phyloP scores from a whole-genome alignment of 2,888 invertebrate species.

The Gandaritis pyraliata region DNA sequence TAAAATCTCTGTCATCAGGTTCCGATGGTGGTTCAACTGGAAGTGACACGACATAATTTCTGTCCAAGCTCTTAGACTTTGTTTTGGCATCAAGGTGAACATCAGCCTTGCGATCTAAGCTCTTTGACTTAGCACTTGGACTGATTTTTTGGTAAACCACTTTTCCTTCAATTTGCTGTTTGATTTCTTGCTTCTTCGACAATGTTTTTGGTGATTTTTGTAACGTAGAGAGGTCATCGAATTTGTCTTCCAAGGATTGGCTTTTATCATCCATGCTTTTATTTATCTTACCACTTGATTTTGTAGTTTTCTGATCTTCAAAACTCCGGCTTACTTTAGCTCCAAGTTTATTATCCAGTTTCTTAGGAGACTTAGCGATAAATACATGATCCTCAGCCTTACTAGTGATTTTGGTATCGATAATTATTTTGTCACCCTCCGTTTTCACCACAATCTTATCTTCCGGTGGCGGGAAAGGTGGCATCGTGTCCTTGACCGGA shows the following conservation, averaged over 20 bases:
- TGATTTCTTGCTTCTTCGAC: constrained; percentile 85
- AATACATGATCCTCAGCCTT: constrained; percentile 90
- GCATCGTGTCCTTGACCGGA: constrained; percentile 89
- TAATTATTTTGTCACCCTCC: constrained; percentile 88
- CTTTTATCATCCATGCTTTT: constrained; percentile 87
- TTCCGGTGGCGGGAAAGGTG: constrained; percentile 89
- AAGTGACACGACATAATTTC: constrained; percentile 84
- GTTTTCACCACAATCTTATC: constrained; percentile 89
- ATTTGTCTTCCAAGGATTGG: constrained; percentile 86
- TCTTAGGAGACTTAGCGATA: constrained; percentile 90
- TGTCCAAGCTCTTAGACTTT: constrained; percentile 88
- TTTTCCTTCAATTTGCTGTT: constrained; percentile 86
- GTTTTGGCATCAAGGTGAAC: constrained; percentile 82
- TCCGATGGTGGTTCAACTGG: constrained; percentile 63
- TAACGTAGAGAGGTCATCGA: constrained; percentile 82
- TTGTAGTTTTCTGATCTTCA: constrained; percentile 84
- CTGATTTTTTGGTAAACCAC: constrained; percentile 85
- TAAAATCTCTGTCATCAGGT: constrained; percentile 72
- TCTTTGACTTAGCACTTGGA: constrained; percentile 85
- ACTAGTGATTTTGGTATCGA: constrained; percentile 89
- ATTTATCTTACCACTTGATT: constrained; percentile 83
- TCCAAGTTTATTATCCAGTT: constrained; percentile 85
- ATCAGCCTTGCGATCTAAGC: constrained; percentile 86
- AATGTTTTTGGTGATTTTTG: constrained; percentile 85
- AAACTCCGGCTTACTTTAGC: constrained; percentile 86